Evolutionary conservation across 2,888 invertebrate genomes (phyloP), one percentile per base, ranked within the genome.

Genomic region (Ptychoptera contaminata): DNA sequence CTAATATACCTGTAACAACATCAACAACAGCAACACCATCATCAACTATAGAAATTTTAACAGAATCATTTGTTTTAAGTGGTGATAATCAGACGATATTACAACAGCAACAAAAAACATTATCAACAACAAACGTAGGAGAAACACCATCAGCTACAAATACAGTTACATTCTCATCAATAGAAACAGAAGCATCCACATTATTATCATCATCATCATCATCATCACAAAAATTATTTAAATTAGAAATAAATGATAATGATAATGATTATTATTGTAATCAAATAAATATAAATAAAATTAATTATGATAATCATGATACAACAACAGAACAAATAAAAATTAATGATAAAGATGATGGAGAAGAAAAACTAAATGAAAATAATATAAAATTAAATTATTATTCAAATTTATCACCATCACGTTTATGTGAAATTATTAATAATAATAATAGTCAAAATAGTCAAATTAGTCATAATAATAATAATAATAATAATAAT

Each of bases 1-100:
- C 51, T 32, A 37, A 42, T 39, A 11, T 43, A 34, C 12, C 42
- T 40, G 35, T 36, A 42, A 43, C 46, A 41, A 34, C 37, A 40
- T 29, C 44, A 44, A 36, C 47, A 45, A 42, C 48, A 48, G 36
- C 45, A 48, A n/a, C n/a, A n/a, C n/a, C n/a, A n/a, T n/a, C n/a
- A n/a, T n/a, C n/a, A n/a, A n/a, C n/a, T n/a, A n/a, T n/a, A n/a
- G n/a, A n/a, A n/a, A n/a, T n/a, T n/a, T n/a, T n/a, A n/a, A n/a
- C n/a, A n/a, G n/a, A 16, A 14, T 29, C 35, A 9, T 40, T 15
- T 15, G 11, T 40, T 5, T 15, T 16, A 31, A 39, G 14, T 31
- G 23, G 42, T 37, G 40, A 14, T 36, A 35, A 36, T 30, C 41
- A 45, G 32, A 37, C 37, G 30, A 14, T 41, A 16, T 37, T 40